A percentile compares a stretch with the other conserved stretches of the same genome.
Conservation (phyloP, 2,797 vertebrate species). For the Anniella stebbinsi region DNA sequence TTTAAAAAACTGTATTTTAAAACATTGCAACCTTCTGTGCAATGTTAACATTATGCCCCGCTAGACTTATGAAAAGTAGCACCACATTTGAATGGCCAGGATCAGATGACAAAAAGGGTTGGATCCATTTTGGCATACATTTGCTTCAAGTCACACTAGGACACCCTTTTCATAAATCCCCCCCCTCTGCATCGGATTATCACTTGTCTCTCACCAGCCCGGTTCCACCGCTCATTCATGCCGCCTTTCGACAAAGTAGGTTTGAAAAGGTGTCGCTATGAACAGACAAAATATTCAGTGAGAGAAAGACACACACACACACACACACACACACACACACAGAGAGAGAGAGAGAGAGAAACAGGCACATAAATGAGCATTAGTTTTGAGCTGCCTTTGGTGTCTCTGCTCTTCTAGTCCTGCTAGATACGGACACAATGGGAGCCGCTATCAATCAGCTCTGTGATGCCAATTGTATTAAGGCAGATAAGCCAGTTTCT, state of each 20-base stretch:
- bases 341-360: not conserved
- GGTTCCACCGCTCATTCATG: not conserved
- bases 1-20: too few relatives aligned
- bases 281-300: not conserved
- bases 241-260: not conserved
- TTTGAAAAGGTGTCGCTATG: not conserved
- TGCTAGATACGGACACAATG: conserved; percentile 17
- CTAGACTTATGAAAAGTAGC: too few relatives aligned
- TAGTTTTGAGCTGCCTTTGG: conserved; percentile 24
- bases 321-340: too few relatives aligned
- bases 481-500: conserved; percentile 64
- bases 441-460: conserved; percentile 58
- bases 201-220: not conserved
- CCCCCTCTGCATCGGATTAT: not conserved
- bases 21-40: too few relatives aligned
- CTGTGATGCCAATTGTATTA: conserved; percentile 60
- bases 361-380: not conserved
- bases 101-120: too few relatives aligned
- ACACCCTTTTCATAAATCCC: not conserved
- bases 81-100: too few relatives aligned
- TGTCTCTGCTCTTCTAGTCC: not conserved
- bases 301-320: too few relatives aligned
- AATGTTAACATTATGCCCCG: too few relatives aligned
- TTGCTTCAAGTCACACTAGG: not conserved
- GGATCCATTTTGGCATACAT: not conserved